Base-by-base conservation (phyloP, 2,888 invertebrate species). In the Marronus borbonicus region DNA sequence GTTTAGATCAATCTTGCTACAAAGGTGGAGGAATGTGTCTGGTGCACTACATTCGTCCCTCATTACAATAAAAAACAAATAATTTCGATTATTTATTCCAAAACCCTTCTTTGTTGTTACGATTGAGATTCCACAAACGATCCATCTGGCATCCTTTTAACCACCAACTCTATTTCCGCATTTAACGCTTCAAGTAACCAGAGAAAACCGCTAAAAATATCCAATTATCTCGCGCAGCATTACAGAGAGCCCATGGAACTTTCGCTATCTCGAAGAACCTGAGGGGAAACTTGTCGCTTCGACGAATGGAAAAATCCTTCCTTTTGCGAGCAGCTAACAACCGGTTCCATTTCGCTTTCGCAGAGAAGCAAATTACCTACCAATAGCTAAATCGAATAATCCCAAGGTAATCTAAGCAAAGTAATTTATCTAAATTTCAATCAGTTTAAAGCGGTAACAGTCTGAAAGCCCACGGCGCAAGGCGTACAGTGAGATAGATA, bases 381-480 rank as follows among this genome's bases (percentile, higher is more conserved):
- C 77, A 70, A 70, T 69, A 70, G 60, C 68, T 44, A 77, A 80
- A 81, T 81, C 80, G 79, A 81, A 81, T 81, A 81, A 81, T 82
- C 81, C 79, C 69, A 75, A 66, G 65, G 79, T 82, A 83, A 84
- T 83, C 83, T 81, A 81, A 80, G 80, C 80, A 78, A 78, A 77
- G 81, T 81, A 83, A 83, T 84, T 83, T 83, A 84, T 84, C 84
- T 83, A 83, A 83, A 84, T 84, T 84, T 83, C 84, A 83, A 84
- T 84, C 84, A 82, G 83, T 83, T 83, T 83, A 83, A 84, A 82
- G 82, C 81, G 80, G 55, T 17, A 58, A 58, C 20, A 58, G 44
- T 44, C 44, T 44, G 44, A 44, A 44, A 44, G 44, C 44, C 44
- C 44, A 44, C 44, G 44, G 44, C 44, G 44, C 8, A 44, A 12